Conservation (phyloP, 1,140 invertebrate genomes). For the Drosophila suzukii region DNA sequence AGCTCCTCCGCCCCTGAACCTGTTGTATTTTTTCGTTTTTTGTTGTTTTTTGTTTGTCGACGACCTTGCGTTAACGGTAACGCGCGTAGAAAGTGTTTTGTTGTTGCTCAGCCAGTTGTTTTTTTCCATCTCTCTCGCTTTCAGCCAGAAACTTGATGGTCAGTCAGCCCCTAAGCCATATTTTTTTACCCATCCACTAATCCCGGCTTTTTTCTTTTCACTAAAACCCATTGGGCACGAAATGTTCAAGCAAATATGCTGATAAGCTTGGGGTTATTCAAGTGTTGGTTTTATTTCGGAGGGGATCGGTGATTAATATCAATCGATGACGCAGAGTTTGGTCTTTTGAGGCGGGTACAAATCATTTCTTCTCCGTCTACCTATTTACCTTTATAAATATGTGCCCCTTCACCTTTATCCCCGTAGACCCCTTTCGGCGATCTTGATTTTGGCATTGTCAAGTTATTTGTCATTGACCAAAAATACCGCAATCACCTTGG, state of each 20-base stretch:
- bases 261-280: conserved; percentile 4
- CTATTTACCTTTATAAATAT: not conserved
- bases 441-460: conserved; percentile 25
- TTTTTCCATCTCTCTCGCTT: conserved; percentile 24
- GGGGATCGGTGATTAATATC: conserved; percentile 63
- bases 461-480: conserved; percentile 72
- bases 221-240: conserved; percentile 30
- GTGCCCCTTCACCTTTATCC: conserved; percentile 13
- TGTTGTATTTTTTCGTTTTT: conserved; percentile 24
- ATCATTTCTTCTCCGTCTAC: too few relatives aligned
- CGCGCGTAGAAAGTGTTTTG: conserved; percentile 81
- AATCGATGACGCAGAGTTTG: conserved; percentile 41
- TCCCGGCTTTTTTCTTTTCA: not conserved
- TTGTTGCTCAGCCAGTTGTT: conserved; percentile 44
- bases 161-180: conserved; percentile 34
- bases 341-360: conserved; percentile 12
- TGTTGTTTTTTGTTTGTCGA: conserved; percentile 46
- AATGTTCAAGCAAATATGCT: conserved; percentile 29
- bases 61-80: conserved; percentile 81
- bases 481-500: conserved; percentile 36
- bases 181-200: conserved; percentile 5
- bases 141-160: conserved; percentile 62
- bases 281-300: conserved; percentile 5
- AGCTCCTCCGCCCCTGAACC: conserved; percentile 7
- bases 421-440: not conserved